phyloP scores from a whole-genome alignment of 2,113 vertebrate genomes.

The Heterotilapia buettikoferi region DNA sequence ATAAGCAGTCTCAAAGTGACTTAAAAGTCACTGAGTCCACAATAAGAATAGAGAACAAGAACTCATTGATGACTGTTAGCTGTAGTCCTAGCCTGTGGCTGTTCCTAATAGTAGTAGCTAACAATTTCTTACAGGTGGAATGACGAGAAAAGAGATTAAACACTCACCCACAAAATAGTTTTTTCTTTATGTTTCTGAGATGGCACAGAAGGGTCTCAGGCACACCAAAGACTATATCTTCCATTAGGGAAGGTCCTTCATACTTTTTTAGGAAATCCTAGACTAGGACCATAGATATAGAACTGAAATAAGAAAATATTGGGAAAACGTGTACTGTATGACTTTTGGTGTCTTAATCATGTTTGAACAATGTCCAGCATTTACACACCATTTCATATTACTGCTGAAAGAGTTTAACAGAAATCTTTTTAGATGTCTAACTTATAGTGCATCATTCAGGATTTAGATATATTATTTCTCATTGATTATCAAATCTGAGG shows the following conservation, averaged over 20 bases:
- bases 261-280: background rate
- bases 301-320: background rate
- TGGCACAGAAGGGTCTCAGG: background rate
- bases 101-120: background rate
- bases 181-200: background rate
- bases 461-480: background rate
- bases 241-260: background rate
- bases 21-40: background rate
- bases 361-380: background rate
- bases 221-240: background rate
- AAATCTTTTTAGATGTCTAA: background rate
- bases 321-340: background rate
- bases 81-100: rapidly evolving
- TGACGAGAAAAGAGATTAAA: background rate
- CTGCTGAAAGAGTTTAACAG: background rate
- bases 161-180: background rate
- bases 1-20: background rate
- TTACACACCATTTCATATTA: background rate
- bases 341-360: background rate
- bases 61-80: background rate
- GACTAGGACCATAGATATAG: background rate
- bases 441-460: background rate
- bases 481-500: background rate
- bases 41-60: background rate
- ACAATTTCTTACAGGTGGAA: background rate